Evolutionary conservation across 2,113 vertebrate genomes (phyloP), one percentile per base, ranked within the genome.

Genomic region (Tragelaphus buxtoni): DNA sequence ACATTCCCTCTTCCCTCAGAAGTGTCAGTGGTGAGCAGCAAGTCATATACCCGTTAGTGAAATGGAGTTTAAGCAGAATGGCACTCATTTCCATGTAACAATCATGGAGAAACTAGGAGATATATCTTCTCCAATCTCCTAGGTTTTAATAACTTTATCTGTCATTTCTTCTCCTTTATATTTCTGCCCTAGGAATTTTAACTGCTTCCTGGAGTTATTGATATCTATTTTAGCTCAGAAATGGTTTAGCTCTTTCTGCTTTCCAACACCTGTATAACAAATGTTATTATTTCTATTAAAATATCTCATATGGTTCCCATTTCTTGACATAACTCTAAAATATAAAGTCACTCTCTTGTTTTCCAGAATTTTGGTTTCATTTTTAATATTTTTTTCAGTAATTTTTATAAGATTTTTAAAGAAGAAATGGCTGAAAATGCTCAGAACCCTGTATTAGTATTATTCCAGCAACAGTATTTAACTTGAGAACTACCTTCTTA

Each of bases 41-140:
- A 79, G 30, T 51, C 51, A n/a, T 13, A 9, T 22, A 22, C 1
- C 28, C 5, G 3, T 84, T 3, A 3, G 18, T 80, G 58, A n/a
- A 18, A 39, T 47, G 18, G 28, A 53, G 9, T n/a, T 90, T 92
- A 26, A 58, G 42, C 80, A 84, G 32, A 14, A 26, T 6, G 20
- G 16, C n/a, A 72, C 24, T 85, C 26, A 69, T 58, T 13, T 63
- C 16, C 80, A 80, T 22, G 18, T 20, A 81, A 39, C 30, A 80
- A 45, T 45, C n/a, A n/a, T 4, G 11, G 9, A 22, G 5, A 5
- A 4, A 42, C 17, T 32, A 7, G 14, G 24, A 1, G 6, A 4
- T 35, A 2, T 63, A 76, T 82, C 77, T 82, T 81, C 51, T 72
- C 35, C 28, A 55, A 0, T 83, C 35, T 47, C 12, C 7, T 55